Evolutionary conservation across 2,797 vertebrate genomes (phyloP).

Genomic region (Brachymystax lenok): DNA sequence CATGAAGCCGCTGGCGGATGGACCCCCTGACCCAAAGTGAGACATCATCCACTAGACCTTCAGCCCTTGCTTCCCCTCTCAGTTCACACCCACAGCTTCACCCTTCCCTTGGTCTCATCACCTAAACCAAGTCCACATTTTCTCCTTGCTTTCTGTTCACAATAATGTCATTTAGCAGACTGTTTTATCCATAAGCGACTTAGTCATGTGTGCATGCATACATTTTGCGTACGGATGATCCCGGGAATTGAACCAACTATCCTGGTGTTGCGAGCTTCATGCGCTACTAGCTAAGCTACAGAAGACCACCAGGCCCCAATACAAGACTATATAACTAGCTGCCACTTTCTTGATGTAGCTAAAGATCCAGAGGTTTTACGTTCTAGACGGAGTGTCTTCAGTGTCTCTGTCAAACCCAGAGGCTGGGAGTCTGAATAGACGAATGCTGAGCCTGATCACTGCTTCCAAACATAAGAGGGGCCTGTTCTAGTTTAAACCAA

Average conservation of each 20-base stretch:
- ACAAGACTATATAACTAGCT: too few species aligned
- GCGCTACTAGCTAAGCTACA: too few species aligned
- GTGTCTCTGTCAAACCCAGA: not conserved
- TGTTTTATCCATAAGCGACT: too few species aligned
- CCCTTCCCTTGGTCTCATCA: not conserved
- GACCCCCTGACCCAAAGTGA: constrained; percentile 96
- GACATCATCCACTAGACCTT: not conserved
- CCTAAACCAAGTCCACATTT: not conserved
- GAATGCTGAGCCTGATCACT: not conserved
- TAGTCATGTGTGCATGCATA: too few species aligned
- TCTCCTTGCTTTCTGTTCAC: not conserved
- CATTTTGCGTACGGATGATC: too few species aligned
- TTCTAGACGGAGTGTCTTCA: not conserved
- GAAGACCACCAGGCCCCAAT: too few species aligned
- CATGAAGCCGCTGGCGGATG: constrained; percentile 97
- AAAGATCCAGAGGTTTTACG: not conserved
- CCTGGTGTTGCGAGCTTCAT: too few species aligned
- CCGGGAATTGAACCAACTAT: too few species aligned
- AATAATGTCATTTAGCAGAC: not conserved
- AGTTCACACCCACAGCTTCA: not conserved
- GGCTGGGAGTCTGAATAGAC: not conserved
- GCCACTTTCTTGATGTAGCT: not conserved
- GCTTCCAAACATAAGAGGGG: too few species aligned
- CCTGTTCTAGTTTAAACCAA: too few species aligned
- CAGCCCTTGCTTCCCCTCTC: too few species aligned